Evolutionary conservation across 1,140 invertebrate species (phyloP).

Genomic region (Rhagoletis zephyria): DNA sequence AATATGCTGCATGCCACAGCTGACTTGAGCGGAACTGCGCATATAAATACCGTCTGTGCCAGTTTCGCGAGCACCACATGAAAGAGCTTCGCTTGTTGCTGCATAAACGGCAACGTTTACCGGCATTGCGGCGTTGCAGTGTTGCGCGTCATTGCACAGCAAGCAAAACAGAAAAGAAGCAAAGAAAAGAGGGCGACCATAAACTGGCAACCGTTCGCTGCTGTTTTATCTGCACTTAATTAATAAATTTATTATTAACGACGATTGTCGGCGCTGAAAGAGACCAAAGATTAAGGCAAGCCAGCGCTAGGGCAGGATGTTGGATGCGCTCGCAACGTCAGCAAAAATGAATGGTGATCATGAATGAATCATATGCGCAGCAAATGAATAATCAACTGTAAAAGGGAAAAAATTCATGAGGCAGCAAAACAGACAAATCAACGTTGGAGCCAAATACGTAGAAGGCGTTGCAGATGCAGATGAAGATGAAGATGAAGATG

Average conservation of each 20-base stretch:
- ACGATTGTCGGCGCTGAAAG: slow-evolving; percentile 11
- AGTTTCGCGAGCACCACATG: neutral
- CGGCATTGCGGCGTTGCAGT: slow-evolving; percentile 9
- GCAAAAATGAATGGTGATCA: slow-evolving; percentile 36
- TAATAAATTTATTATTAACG: slow-evolving; percentile 53
- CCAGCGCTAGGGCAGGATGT: neutral
- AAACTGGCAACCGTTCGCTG: neutral
- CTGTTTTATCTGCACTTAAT: slow-evolving; percentile 42
- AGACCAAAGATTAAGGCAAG: neutral
- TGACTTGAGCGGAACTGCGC: neutral
- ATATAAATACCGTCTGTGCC: neutral
- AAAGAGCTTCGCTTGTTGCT: slow-evolving; percentile 33
- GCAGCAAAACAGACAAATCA: slow-evolving; percentile 45
- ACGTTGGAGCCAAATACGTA: slow-evolving; percentile 32
- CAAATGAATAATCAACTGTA: slow-evolving; percentile 2
- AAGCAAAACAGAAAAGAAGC: neutral
- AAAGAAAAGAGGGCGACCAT: no score
- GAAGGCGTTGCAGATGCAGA: neutral
- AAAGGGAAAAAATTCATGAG: slow-evolving; percentile 46
- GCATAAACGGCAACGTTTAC: neutral
- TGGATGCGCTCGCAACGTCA: neutral
- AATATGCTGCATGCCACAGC: neutral
- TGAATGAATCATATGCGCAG: slow-evolving; percentile 25
- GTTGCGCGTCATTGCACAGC: slow-evolving; percentile 23
- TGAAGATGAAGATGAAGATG: neutral